Conservation (phyloP, 2,113 vertebrate species). For the Telmatochromis sp. region DNA sequence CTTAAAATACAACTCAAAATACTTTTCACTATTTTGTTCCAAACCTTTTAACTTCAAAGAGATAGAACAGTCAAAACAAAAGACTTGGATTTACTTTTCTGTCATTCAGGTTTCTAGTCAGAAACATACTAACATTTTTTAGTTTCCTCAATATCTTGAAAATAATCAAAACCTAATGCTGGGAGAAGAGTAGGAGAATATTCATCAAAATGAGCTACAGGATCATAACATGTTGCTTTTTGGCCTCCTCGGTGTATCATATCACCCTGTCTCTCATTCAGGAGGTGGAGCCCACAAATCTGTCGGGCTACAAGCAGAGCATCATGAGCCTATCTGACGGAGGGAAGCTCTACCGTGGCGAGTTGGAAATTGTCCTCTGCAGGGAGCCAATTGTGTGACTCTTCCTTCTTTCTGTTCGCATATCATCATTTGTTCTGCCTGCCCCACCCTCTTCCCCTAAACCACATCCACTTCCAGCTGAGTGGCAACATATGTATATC, state of each 20-base stretch:
- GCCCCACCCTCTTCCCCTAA: slow-evolving; percentile 24
- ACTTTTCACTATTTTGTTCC: background rate
- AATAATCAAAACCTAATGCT: background rate
- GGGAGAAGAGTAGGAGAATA: background rate
- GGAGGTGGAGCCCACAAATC: slow-evolving; percentile 84
- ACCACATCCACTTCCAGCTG: slow-evolving; percentile 54
- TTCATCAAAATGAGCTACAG: background rate
- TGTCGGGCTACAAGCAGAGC: slow-evolving; percentile 85
- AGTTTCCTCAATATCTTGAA: background rate
- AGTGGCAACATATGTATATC: slow-evolving; percentile 54
- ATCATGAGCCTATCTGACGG: slow-evolving; percentile 93
- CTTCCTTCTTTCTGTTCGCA: background rate
- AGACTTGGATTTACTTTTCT: background rate
- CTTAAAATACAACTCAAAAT: background rate
- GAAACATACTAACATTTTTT: background rate
- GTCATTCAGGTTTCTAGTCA: background rate
- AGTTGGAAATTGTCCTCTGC: slow-evolving; percentile 94
- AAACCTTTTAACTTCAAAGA: background rate
- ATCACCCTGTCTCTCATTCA: slow-evolving; percentile 22
- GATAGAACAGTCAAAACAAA: background rate
- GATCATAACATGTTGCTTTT: background rate
- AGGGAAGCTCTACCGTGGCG: slow-evolving; percentile 91
- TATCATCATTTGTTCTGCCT: slow-evolving; percentile 44
- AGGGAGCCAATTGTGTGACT: slow-evolving; percentile 82
- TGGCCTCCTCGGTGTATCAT: background rate